Base-by-base conservation (phyloP, 2,888 invertebrate species). In the Cantharis flavilabris region DNA sequence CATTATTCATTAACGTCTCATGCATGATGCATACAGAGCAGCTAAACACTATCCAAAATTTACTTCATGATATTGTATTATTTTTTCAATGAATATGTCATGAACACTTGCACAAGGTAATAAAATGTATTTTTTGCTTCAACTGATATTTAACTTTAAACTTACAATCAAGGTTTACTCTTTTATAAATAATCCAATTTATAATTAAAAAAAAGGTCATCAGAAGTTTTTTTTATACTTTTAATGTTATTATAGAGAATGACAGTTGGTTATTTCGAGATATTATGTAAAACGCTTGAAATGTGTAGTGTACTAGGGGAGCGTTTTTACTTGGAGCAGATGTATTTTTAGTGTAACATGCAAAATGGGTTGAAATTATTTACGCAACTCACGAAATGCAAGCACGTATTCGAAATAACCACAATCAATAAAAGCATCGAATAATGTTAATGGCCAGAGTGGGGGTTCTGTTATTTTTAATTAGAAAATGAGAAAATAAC, bases 61-160 rank as follows among this genome's bases (percentile, higher is more conserved):
- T 49, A n/a, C n/a, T n/a, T 49, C 49, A n/a, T 9, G n/a, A n/a
- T 49, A 7, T 67, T 9, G 13, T 26, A 20, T 65, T 65, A n/a
- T 20, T 65, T 67, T 23, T 67, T 67, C 65, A 23, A 23, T 67
- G 65, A 67, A 67, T 67, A 67, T 67, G 65, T 67, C 65, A 67
- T 26, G 65, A 67, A 67, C 65, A 67, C 65, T 67, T 13, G n/a
- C 26, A 67, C 65, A 67, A 67, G 65, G 65, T 67, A 20, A 26
- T n/a, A 3, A 26, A 67, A 67, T 67, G 26, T 49, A 49, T 49
- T 67, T 67, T 67, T 67, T 67, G n/a, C 65, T n/a, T 26, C 65
- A 13, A 67, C 7, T 18, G 23, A 23, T 64, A 64, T 20, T 64
- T 64, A n/a, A 67, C 26, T 67, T 23, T 26, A 67, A 67, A 23